Percentiles rank a stretch among this genome's conserved stretches.
Evolutionary conservation across 2,888 invertebrate species (phyloP).

Genomic region (Campoletis raptor): DNA sequence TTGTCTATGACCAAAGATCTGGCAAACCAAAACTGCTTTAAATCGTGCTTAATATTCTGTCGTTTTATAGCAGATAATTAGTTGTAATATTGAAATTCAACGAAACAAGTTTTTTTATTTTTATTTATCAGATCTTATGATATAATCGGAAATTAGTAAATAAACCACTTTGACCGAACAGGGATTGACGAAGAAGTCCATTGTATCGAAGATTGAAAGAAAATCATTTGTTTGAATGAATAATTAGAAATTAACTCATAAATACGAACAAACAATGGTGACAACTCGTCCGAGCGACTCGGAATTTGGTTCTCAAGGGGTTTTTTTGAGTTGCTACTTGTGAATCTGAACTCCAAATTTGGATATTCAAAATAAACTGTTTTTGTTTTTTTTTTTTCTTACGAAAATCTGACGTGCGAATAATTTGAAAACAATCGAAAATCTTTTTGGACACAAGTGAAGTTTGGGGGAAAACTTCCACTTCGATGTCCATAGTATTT

Average conservation of each 20-base stretch:
- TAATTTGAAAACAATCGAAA: too few species aligned
- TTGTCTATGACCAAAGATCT: background rate
- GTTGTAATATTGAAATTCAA: background rate
- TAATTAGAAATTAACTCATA: background rate
- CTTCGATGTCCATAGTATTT: background rate
- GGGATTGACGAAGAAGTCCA: background rate
- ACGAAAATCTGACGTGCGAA: too few species aligned
- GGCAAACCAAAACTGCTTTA: background rate
- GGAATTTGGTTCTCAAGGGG: too few species aligned
- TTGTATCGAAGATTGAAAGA: background rate
- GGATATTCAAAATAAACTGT: too few species aligned
- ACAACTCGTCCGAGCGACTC: too few species aligned
- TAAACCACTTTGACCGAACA: background rate
- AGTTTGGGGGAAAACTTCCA: too few species aligned
- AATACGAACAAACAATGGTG: background rate
- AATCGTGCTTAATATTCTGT: background rate
- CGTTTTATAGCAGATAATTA: background rate
- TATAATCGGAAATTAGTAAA: background rate
- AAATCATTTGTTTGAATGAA: background rate
- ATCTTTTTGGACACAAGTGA: too few species aligned
- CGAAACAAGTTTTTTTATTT: background rate
- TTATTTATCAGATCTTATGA: background rate
- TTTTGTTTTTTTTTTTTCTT: too few species aligned
- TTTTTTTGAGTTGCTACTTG: too few species aligned
- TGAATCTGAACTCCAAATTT: too few species aligned